Base-by-base conservation (phyloP, 2,797 vertebrate species). In the Aythya fuligula region DNA sequence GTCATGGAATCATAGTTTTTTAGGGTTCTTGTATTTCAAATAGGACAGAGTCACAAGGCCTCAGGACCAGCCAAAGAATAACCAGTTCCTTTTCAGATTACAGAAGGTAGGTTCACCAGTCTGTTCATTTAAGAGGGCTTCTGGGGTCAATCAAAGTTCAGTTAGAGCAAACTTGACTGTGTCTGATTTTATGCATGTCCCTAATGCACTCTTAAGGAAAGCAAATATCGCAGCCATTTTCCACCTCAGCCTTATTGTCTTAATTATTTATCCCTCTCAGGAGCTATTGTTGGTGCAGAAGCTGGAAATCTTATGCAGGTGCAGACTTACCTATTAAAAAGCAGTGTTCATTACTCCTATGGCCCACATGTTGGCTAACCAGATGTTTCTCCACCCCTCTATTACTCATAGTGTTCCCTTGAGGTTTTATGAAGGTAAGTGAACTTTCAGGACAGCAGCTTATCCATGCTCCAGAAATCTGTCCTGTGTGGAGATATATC, bases 241-340 rank as follows among this genome's bases (percentile, higher is more conserved):
- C 94, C 47, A 92, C 81, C 80, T 93, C 85, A 90, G 43, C 30
- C 61, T 87, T 90, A 90, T 88, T 93, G 71, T 87, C 94, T 91
- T 97, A 94, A 96, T 96, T 94, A 94, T 95, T 95, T 95, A 85
- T 96, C 80, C 84, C 80, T 93, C 93, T 94, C 91, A 77, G 49
- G 95, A 96, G 86, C 80, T 90, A 69, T 95, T 89, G 75, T 74
- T 95, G 43, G 87, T 95, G 91, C 85, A 97, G 93, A 87, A 93
- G 77, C 83, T 95, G 90, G 78, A 93, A 94, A 92, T 96, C 86
- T 95, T 77, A 67, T 92, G 84, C 95, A 96, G 84, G 94, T 96
- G 95, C 95, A 95, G 67, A 57, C 57, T 85, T 88, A 93, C 89
- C 95, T 92, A 85, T 95, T 94, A 93, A 94, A 94, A 89, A 16